Evolutionary conservation across 2,113 vertebrate genomes (phyloP).

Genomic region (Apus apus): DNA sequence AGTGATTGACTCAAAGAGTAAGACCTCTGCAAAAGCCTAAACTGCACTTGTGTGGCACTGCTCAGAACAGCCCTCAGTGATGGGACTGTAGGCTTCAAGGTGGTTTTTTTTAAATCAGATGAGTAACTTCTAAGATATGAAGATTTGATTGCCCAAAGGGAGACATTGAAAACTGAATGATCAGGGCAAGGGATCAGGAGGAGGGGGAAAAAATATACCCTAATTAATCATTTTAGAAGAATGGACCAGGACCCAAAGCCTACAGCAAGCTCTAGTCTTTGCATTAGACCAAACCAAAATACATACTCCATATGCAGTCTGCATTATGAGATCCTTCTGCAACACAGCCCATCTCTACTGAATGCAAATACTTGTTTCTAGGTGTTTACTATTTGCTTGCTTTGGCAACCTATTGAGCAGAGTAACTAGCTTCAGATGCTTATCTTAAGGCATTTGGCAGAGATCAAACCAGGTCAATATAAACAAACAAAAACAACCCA

Average conservation of each 20-base stretch:
- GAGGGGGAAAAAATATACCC: neutral
- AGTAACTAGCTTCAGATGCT: neutral
- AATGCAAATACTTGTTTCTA: neutral
- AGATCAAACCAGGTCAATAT: neutral
- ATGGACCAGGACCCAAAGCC: neutral
- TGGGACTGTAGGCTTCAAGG: neutral
- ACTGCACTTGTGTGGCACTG: neutral
- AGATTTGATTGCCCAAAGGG: neutral
- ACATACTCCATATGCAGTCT: neutral
- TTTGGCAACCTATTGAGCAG: neutral
- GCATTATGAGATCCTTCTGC: neutral
- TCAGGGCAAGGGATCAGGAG: neutral
- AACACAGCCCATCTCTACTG: neutral
- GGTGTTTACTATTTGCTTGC: neutral
- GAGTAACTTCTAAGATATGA: neutral
- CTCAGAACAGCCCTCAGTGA: neutral
- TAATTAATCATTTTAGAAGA: neutral
- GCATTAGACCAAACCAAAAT: neutral
- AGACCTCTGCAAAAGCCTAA: neutral
- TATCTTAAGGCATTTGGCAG: neutral
- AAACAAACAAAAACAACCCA: neutral
- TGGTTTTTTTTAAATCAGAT: neutral
- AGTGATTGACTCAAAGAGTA: fast-evolving
- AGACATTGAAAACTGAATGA: neutral
- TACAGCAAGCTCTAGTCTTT: neutral